Base-by-base conservation (phyloP, 2,797 vertebrate genomes). In the Myotis myotis region DNA sequence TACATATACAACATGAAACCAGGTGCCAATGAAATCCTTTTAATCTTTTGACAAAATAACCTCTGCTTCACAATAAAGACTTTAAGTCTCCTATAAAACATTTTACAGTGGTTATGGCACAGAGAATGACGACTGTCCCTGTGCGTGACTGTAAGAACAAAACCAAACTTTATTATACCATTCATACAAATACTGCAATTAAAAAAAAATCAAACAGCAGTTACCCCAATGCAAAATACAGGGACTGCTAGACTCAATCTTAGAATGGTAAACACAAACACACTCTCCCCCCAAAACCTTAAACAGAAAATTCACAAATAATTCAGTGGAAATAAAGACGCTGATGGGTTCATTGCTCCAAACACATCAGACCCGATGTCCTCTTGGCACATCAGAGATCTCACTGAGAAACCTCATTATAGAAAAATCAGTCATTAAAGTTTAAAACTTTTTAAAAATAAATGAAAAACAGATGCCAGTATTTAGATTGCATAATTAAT, bases 1-100 rank as follows among this genome's bases (percentile, higher is more conserved):
- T 60, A 82, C 95, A 97, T 96, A 90, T 97, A 98, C 97, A 98
- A 72, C 95, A 91, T 84, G 94, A 96, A 98, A 97, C 97, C 97
- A 96, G 97, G 92, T 95, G 97, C 97, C 97, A 95, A 95, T 71
- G 97, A 97, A 98, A 96, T 87, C 95, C 78, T 92, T 92, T 82
- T 90, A 96, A 36, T 93, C 95, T 97, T 96, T 94, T 81, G 81
- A 97, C 96, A 98, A 97, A 97, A 96, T 55, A 60, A 95, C 28
- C 71, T 96, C 92, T 84, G 93, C 95, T 96, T 97, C 66, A 95
- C 87, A 95, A 95, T 55, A 89, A 25, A 96, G 96, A 96, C 96
- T 75, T 70, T 68, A 94, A 96, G 89, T 95, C 33, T 93, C 62
- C 19, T 0, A 84, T 57, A 94, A 96, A 92, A 19, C 7, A 1